Evolutionary conservation across 2,797 vertebrate genomes (phyloP).

Genomic region (Eidolon dupreanum): DNA sequence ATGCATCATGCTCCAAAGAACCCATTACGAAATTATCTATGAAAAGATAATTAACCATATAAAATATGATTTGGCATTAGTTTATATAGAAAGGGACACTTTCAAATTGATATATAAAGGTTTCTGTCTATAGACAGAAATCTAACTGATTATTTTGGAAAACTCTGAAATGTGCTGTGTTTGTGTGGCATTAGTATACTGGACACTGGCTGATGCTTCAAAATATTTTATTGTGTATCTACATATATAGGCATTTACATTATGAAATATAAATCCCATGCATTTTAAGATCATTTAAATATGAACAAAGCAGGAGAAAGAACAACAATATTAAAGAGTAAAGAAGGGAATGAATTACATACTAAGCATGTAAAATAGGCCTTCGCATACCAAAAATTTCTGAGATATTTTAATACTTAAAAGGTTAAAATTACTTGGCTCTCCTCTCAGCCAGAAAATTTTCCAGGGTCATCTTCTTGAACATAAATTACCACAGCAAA

Average conservation of each 20-base stretch:
- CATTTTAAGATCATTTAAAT: constrained; percentile 58
- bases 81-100: not conserved
- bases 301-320: not conserved
- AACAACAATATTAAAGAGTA: not conserved
- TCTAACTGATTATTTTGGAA: not conserved
- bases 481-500: not conserved
- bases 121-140: not conserved
- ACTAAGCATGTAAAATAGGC: not conserved
- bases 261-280: not conserved
- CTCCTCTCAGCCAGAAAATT: not conserved
- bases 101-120: not conserved
- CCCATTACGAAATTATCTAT: constrained; percentile 48
- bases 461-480: not conserved
- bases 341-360: not conserved
- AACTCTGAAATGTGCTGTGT: constrained; percentile 12
- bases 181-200: not conserved
- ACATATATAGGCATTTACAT: not conserved
- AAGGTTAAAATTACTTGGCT: not conserved
- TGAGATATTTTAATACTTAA: not conserved
- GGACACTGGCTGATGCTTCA: not conserved
- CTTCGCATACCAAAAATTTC: not conserved
- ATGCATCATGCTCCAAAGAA: constrained; percentile 9
- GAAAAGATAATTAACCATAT: constrained; percentile 52
- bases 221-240: constrained; percentile 12
- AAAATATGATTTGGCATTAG: constrained; percentile 49